phyloP scores from a whole-genome alignment of 2,888 invertebrate genomes.

The Rotaria macrura region DNA sequence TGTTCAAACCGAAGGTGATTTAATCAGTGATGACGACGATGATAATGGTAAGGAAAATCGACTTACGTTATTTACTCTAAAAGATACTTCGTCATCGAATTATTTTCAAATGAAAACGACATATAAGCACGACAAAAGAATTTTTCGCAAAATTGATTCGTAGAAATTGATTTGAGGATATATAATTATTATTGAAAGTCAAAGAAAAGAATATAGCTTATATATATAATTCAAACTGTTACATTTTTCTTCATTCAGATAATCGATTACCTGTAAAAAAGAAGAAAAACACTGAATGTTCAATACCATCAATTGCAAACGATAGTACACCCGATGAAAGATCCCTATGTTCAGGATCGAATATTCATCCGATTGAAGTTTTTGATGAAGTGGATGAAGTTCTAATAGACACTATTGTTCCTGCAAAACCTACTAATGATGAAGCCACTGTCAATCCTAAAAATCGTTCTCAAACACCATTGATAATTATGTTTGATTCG shows the following conservation, averaged over 20 bases:
- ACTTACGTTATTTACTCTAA: too few relatives aligned
- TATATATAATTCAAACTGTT: too few relatives aligned
- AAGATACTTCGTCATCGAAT: too few relatives aligned
- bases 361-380: not conserved
- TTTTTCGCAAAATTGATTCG: too few relatives aligned
- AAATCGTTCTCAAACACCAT: slow-evolving; percentile 1
- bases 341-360: not conserved
- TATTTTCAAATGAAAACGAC: too few relatives aligned
- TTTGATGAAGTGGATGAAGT: slow-evolving; percentile 33
- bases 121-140: too few relatives aligned
- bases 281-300: not conserved
- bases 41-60: not conserved
- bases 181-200: too few relatives aligned
- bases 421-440: not conserved
- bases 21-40: not conserved
- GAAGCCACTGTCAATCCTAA: not conserved
- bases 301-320: not conserved
- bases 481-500: slow-evolving; percentile 84
- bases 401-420: not conserved
- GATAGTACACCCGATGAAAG: not conserved
- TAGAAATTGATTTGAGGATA: too few relatives aligned
- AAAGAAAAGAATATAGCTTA: too few relatives aligned
- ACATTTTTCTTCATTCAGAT: not conserved
- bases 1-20: not conserved
- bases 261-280: not conserved